A percentile compares a stretch with the other conserved stretches of the same genome.
phyloP scores from a whole-genome alignment of 2,797 vertebrate species.

The Pogoniulus pusillus region DNA sequence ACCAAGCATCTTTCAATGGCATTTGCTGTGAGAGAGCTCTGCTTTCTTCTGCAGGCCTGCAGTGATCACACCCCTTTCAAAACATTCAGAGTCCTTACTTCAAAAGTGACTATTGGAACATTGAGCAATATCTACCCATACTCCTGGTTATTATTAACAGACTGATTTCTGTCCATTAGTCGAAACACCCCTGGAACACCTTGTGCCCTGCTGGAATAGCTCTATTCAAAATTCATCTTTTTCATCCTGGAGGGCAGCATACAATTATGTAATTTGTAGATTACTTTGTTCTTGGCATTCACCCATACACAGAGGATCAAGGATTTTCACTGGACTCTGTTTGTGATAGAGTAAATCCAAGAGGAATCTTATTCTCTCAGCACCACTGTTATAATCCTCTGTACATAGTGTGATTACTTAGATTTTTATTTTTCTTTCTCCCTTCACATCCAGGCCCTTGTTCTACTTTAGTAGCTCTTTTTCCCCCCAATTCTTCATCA shows the following conservation, averaged over 20 bases:
- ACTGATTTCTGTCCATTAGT: neutral
- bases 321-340: neutral
- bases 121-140: neutral
- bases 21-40: neutral
- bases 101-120: neutral
- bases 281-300: neutral
- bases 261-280: fast-evolving
- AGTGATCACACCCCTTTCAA: neutral
- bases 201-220: neutral
- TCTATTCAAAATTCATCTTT: neutral
- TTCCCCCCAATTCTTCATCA: neutral
- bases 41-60: neutral
- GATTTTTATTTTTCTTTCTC: neutral
- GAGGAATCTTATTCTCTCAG: neutral
- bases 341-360: neutral
- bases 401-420: neutral
- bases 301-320: neutral
- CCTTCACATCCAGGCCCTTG: neutral
- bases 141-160: neutral
- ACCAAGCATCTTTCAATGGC: neutral
- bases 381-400: neutral
- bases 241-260: fast-evolving
- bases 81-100: neutral
- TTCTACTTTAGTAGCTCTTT: neutral
- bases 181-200: neutral